Evolutionary conservation across 2,797 vertebrate species (phyloP), one percentile per base, ranked within the genome.

Genomic region (Gallinago stenura): DNA sequence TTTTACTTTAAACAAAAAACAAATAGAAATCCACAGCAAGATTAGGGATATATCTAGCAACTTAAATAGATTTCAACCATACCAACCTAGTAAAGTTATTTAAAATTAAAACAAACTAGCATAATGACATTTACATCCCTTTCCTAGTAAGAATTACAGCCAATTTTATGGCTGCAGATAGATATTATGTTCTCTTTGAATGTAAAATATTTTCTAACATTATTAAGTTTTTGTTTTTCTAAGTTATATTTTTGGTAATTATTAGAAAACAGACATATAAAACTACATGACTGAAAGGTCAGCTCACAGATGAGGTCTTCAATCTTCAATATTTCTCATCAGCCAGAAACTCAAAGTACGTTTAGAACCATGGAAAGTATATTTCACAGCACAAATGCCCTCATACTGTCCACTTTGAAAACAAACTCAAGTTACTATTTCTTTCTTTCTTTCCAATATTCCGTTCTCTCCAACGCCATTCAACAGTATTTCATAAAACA

Each of bases 61-160:
- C 12, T 17, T 31, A 26, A 41, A 58, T 7, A 12, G 18, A 82
- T 3, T 53, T 58, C 39, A 39, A 39, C 37, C 22, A 26, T 6
- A 39, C 3, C 1, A 94, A 79, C 2, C 4, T 64, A 12, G 8
- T 4, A 31, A 60, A 72, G 9, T 43, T 10, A 82, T 9, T 76
- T 30, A 15, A 41, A 90, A 68, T n/a, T n/a, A 64, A 71, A 79
- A 16, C 5, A 84, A 79, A 72, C 72, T 2, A 22, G 3, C 5
- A 65, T 1, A 2, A 37, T 4, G 1, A n/a, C 17, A 7, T 43
- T 31, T 21, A n/a, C 6, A n/a, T 25, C 10, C 11, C 12, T 82
- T 69, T 81, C 72, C 30, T 16, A 41, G 11, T 37, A 58, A 21
- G 13, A 22, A 22, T 57, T 43, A 80, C 7, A 31, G 19, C 7